Evolutionary conservation across 2,113 vertebrate species (phyloP).

Genomic region (Gobiocypris rarus): DNA sequence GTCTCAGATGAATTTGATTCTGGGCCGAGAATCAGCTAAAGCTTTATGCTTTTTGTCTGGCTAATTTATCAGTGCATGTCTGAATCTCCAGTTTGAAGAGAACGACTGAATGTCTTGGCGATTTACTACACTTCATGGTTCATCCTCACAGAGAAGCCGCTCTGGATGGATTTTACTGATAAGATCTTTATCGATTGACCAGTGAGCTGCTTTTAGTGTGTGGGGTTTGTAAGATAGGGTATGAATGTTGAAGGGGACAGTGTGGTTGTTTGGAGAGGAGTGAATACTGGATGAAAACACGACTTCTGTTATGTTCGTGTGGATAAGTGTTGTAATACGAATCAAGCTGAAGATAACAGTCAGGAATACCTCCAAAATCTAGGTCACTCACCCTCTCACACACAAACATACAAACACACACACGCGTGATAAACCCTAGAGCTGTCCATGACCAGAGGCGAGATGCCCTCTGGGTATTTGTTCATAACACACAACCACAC

Average conservation of each 20-base stretch:
- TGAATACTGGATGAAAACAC: background rate
- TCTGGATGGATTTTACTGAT: constrained; percentile 26
- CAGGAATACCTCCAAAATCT: background rate
- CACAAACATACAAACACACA: background rate
- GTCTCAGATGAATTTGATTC: constrained; percentile 20
- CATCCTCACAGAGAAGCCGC: constrained; percentile 11
- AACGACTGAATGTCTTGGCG: background rate
- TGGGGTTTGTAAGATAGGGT: constrained; percentile 26
- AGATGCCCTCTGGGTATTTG: constrained; percentile 11
- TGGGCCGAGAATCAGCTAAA: background rate
- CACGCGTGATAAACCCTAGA: background rate
- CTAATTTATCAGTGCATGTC: background rate
- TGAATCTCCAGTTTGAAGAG: constrained; percentile 28
- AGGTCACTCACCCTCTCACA: background rate
- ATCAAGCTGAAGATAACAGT: constrained; percentile 23
- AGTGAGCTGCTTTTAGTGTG: constrained; percentile 29
- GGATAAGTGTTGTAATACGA: background rate
- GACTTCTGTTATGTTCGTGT: background rate
- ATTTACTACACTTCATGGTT: constrained; percentile 5
- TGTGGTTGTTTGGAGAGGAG: constrained; percentile 13
- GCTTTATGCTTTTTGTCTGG: constrained; percentile 3
- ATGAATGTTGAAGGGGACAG: background rate
- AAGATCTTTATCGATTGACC: constrained; percentile 40
- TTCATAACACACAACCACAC: background rate
- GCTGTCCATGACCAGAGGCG: background rate